Evolutionary conservation across 2,113 vertebrate species (phyloP).

Genomic region (Dunckerocampus dactyliophorus): DNA sequence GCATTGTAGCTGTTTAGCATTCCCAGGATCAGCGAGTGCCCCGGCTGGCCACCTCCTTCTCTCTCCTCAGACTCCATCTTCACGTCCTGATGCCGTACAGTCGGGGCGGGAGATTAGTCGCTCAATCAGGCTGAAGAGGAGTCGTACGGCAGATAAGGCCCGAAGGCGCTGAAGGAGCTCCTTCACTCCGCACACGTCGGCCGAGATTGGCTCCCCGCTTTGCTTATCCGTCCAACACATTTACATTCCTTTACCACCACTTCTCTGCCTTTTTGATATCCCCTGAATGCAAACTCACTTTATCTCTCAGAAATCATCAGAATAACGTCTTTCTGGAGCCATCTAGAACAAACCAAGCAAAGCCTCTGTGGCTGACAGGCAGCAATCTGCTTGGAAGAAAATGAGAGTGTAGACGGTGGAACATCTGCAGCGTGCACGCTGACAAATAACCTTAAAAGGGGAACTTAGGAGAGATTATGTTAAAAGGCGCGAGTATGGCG

Average conservation of each 20-base stretch:
- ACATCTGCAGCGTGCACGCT: constrained; percentile 2
- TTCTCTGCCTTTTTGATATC: constrained; percentile 7
- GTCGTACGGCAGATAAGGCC: constrained; percentile 61
- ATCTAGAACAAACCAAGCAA: no score
- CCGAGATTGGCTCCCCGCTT: constrained; percentile 55
- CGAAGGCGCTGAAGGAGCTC: constrained; percentile 47
- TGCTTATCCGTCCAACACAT: constrained; percentile 45
- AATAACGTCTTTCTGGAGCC: no score
- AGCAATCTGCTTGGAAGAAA: constrained; percentile 19
- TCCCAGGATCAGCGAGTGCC: constrained; percentile 15
- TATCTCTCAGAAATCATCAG: no score
- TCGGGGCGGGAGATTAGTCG: constrained; percentile 69
- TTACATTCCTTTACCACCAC: constrained; percentile 47
- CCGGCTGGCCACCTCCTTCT: constrained; percentile 31
- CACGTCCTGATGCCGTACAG: constrained; percentile 58
- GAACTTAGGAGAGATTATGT: not conserved
- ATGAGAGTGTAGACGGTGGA: not conserved
- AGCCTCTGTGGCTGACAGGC: constrained; percentile 26
- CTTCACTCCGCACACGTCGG: constrained; percentile 55
- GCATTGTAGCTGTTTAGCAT: no score
- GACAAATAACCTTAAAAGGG: constrained; percentile 10
- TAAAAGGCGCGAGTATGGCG: not conserved
- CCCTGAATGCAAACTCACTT: not conserved
- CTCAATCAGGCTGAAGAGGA: constrained; percentile 69
- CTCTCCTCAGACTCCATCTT: constrained; percentile 47